A percentile compares a stretch with the other conserved stretches of the same genome.
Conservation (phyloP, 2,113 vertebrate species). For the Capricornis sumatraensis region DNA sequence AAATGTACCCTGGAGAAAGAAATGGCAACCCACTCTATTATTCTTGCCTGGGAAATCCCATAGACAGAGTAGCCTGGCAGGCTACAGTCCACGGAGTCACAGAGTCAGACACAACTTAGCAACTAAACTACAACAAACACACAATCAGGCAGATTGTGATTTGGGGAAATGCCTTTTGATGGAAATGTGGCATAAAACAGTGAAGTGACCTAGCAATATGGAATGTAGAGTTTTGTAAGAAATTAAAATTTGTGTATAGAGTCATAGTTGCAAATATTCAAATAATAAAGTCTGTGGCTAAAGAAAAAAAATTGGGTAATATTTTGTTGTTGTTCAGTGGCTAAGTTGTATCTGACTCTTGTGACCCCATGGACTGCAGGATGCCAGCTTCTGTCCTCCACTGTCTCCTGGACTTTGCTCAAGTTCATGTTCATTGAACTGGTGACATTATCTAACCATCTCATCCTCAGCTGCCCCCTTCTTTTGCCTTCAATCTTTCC, state of each 20-base stretch:
- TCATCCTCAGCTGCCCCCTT: background rate
- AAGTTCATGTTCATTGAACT: background rate
- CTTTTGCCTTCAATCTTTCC: background rate
- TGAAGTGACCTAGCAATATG: background rate
- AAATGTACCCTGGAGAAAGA: background rate
- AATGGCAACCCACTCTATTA: background rate
- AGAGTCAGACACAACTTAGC: background rate
- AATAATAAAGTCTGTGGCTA: background rate
- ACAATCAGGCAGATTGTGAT: background rate
- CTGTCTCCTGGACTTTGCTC: background rate
- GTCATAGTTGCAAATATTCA: background rate
- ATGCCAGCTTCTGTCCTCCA: background rate
- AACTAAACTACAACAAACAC: background rate
- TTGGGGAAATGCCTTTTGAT: background rate
- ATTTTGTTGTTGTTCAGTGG: background rate
- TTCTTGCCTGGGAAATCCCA: background rate
- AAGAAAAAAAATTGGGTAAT: background rate
- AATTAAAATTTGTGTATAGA: background rate
- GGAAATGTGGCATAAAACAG: background rate
- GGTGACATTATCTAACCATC: background rate
- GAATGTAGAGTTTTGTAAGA: background rate
- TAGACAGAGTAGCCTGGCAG: background rate
- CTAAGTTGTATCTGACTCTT: background rate
- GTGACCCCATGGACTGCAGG: background rate
- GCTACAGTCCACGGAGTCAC: accelerated